Percentiles rank a stretch among this genome's conserved stretches.
phyloP scores from a whole-genome alignment of 2,113 vertebrate species.

The Vimba vimba region DNA sequence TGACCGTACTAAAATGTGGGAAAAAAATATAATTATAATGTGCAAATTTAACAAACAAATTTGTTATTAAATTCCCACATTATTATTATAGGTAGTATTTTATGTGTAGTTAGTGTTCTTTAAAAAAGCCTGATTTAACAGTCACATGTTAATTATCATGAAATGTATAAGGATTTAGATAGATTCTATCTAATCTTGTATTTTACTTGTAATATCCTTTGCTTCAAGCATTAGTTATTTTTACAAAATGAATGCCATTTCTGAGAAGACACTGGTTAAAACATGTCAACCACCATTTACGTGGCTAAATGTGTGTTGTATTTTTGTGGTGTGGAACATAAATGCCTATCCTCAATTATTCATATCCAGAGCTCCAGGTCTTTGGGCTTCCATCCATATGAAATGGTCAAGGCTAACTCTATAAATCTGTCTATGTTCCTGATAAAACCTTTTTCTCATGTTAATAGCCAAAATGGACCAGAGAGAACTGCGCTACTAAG shows the following conservation, averaged over 20 bases:
- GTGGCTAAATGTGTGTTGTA: background rate
- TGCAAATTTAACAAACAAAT: no score
- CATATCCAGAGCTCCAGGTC: slow-evolving; percentile 45
- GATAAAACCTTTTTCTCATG: slow-evolving; percentile 52
- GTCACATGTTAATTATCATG: background rate
- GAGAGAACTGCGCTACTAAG: slow-evolving; percentile 57
- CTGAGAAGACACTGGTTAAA: background rate
- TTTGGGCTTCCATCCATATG: slow-evolving; percentile 58
- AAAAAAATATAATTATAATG: no score
- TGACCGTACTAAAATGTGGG: no score
- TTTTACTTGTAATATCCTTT: background rate
- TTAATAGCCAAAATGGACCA: slow-evolving; percentile 67
- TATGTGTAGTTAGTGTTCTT: no score
- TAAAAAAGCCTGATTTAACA: background rate
- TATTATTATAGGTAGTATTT: no score
- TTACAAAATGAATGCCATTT: background rate
- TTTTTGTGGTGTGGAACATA: slow-evolving; percentile 5
- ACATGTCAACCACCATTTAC: background rate
- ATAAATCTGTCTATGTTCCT: slow-evolving; percentile 76
- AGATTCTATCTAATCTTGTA: background rate
- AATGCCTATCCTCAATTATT: slow-evolving; percentile 11
- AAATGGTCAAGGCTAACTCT: slow-evolving; percentile 78
- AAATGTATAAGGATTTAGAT: background rate
- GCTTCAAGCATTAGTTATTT: background rate
- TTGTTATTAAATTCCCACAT: no score